These are phyloP conservation scores for Zootoca vivipara DNA, from an alignment of 2,113 vertebrate genomes.

Conservation along the genomic window DNA sequence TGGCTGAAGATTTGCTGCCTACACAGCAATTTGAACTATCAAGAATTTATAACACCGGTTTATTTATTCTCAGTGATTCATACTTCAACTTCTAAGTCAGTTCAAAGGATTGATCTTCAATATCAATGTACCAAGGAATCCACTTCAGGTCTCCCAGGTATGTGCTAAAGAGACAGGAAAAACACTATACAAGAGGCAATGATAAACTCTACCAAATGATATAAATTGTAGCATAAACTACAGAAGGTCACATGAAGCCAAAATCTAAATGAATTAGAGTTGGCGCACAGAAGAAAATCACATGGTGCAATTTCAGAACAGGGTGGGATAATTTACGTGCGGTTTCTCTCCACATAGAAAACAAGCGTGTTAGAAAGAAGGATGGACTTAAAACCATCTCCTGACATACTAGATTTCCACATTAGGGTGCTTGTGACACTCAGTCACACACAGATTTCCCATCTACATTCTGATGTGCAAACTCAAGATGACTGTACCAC, in stretches of 20 bases:
- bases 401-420: too few relatives aligned
- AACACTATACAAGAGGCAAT: background rate
- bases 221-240: background rate
- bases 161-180: background rate
- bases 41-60: background rate
- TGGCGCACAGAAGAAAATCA: background rate
- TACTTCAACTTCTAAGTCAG: background rate
- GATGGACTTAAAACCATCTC: too few relatives aligned
- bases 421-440: too few relatives aligned
- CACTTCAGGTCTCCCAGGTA: background rate
- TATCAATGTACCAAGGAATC: background rate
- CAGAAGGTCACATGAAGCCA: background rate
- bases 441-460: too few relatives aligned
- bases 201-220: background rate
- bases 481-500: too few relatives aligned
- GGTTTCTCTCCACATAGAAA: too few relatives aligned
- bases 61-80: background rate
- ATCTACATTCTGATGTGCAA: too few relatives aligned
- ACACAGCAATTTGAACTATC: background rate
- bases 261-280: background rate
- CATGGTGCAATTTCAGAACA: background rate
- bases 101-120: conserved; percentile 26
- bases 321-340: background rate
- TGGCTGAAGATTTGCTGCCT: background rate
- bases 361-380: too few relatives aligned